Evolutionary conservation across 2,797 vertebrate genomes (phyloP).

Genomic region (Nyctalus aviator): DNA sequence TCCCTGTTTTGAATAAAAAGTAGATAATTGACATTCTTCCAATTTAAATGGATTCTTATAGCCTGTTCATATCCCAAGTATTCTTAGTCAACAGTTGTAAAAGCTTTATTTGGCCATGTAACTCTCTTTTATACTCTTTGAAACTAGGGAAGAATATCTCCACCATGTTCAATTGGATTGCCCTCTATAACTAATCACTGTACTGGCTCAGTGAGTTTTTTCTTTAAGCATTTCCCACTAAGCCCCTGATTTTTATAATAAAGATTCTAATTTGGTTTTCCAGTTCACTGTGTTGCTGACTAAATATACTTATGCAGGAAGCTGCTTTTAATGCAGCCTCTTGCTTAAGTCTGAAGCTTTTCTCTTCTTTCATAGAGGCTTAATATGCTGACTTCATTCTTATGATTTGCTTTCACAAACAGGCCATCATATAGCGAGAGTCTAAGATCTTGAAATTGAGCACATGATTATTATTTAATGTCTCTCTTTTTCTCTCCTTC

Average conservation of each 20-base stretch:
- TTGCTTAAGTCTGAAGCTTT: constrained; percentile 42
- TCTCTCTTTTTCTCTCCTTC: not conserved
- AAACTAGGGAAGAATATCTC: not conserved
- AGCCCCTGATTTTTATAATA: constrained; percentile 68
- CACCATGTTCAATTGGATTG: not conserved
- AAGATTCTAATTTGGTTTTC: constrained; percentile 76
- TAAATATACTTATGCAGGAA: constrained; percentile 64
- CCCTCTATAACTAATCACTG: not conserved
- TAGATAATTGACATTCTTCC: not conserved
- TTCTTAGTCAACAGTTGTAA: not conserved
- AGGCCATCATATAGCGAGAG: constrained; percentile 6
- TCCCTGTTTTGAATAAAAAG: constrained; percentile 22
- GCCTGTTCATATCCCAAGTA: not conserved
- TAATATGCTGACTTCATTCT: constrained; percentile 57
- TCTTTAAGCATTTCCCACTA: constrained; percentile 51
- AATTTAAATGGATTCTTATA: constrained; percentile 34
- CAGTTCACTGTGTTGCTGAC: constrained; percentile 67
- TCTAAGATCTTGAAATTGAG: constrained; percentile 52
- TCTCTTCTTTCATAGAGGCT: not conserved
- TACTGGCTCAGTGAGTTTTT: constrained; percentile 52
- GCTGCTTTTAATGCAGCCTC: constrained; percentile 37
- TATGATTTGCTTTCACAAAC: constrained; percentile 71
- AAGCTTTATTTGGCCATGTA: constrained; percentile 20
- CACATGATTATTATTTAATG: constrained; percentile 64
- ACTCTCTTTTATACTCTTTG: constrained; percentile 10